Evolutionary conservation across 2,888 invertebrate genomes (phyloP), one percentile per base, ranked within the genome.

Genomic region (Achlya flavicornis): DNA sequence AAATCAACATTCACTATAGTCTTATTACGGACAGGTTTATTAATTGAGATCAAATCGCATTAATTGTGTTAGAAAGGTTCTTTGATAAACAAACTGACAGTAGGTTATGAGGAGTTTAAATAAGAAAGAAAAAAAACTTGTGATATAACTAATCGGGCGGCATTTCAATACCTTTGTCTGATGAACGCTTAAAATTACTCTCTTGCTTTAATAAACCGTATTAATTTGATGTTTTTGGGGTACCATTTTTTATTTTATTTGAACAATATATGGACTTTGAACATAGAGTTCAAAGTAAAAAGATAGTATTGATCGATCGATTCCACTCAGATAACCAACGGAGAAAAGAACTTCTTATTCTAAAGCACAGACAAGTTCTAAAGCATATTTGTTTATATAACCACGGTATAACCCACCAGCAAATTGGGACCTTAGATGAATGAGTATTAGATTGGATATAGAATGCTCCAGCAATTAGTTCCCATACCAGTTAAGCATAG

Each of bases 31-130:
- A 67, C 64, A 43, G 66, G 70, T 73, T 74, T 76, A 70, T 73
- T 67, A 76, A 73, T 71, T 66, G 69, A 74, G 71, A 78, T 75
- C 67, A 64, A 76, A 78, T 74, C 72, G 70, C 65, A 75, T 73
- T 75, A 73, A 76, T 76, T 79, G 74, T 69, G 62, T 72, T 74
- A 62, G 69, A 77, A 69, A 66, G 68, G 70, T 73, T 73, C 71
- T 65, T 69, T 68, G 63, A 69, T 75, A 69, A 66, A 71, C 33
- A 35, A 69, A 10, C 53, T 16, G 53, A 53, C 53, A 53, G 53
- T 19, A 53, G 10, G 53, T 35, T 61, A 46, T 11, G 53, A 60
- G 66, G 11, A 41, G 11, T 38, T 60, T 7, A 41, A 60, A 41
- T 59, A 8, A 60, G n/a, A 12, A 46, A 46, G 4, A 46, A 46